A percentile compares a stretch with the other conserved stretches of the same genome.
Evolutionary conservation across 1,140 invertebrate species (phyloP).

Genomic region (Maconellicoccus hirsutus): DNA sequence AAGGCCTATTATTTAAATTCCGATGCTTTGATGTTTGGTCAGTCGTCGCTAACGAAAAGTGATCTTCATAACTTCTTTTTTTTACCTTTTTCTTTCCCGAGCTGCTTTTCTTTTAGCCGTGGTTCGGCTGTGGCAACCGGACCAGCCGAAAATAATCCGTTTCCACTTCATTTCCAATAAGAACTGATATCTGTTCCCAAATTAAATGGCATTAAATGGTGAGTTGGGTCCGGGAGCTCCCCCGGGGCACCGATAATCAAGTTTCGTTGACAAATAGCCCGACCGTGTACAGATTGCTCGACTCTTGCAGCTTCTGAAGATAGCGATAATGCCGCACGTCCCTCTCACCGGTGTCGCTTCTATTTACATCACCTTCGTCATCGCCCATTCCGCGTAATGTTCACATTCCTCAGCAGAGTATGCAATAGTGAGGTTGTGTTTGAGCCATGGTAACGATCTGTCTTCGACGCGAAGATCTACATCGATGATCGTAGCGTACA

Average conservation of each 20-base stretch:
- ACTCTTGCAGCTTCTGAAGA: background rate
- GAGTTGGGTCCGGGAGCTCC: background rate
- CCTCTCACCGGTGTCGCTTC: background rate
- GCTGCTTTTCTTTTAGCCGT: slow-evolving; percentile 9
- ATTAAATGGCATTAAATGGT: slow-evolving; percentile 20
- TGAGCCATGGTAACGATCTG: too few species aligned
- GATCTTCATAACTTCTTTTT: slow-evolving; percentile 22
- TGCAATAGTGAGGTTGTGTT: too few species aligned
- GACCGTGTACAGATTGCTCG: background rate
- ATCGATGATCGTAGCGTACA: too few species aligned
- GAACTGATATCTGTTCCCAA: slow-evolving; percentile 19
- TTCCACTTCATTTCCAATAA: slow-evolving; percentile 19
- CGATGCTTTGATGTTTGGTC: slow-evolving; percentile 11
- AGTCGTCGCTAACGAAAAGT: slow-evolving; percentile 19
- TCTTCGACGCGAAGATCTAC: too few species aligned
- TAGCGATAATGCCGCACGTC: background rate
- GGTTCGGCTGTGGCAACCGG: background rate
- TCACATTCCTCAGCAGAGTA: too few species aligned
- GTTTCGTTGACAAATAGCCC: slow-evolving; percentile 21
- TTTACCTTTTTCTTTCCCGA: background rate
- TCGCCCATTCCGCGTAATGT: too few species aligned
- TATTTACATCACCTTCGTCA: background rate
- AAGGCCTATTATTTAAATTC: slow-evolving; percentile 19
- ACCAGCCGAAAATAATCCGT: slow-evolving; percentile 19
- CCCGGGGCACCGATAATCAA: slow-evolving; percentile 19